Percentiles rank a stretch among this genome's conserved stretches.
These are phyloP conservation scores for Creontiades dilutus DNA, from an alignment of 2,888 invertebrate species.

Conservation along the genomic window DNA sequence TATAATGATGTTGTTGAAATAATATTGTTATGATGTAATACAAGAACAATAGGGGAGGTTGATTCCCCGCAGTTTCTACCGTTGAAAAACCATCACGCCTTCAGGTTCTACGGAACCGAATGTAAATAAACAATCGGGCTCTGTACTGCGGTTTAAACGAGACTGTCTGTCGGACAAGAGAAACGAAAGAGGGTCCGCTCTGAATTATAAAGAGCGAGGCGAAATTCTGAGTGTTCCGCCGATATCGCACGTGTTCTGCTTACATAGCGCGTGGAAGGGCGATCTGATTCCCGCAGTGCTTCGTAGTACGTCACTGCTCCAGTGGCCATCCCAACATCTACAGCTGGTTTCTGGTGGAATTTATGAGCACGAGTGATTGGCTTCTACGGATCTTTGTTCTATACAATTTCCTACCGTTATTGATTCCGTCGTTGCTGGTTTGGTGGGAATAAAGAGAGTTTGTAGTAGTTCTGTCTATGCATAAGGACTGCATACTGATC, in stretches of 20 bases:
- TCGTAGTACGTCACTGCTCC: background rate
- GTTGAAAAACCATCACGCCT: too few species aligned
- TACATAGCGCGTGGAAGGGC: slow-evolving; percentile 2
- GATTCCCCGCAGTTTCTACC: too few species aligned
- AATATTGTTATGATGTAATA: too few species aligned
- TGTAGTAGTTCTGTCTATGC: too few species aligned
- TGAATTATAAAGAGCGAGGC: slow-evolving; percentile 57
- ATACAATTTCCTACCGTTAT: too few species aligned
- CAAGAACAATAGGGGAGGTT: too few species aligned
- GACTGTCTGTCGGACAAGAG: slow-evolving; percentile 23
- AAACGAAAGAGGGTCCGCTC: slow-evolving; percentile 46
- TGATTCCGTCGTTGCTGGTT: too few species aligned
- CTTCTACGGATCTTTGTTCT: too few species aligned
- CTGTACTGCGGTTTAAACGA: slow-evolving; percentile 26
- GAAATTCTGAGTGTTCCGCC: slow-evolving; percentile 43
- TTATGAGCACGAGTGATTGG: background rate
- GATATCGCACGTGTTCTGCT: slow-evolving; percentile 56
- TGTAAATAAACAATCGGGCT: slow-evolving; percentile 26
- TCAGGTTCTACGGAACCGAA: background rate
- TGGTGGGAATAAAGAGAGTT: too few species aligned
- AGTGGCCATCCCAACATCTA: background rate
- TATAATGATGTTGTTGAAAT: too few species aligned
- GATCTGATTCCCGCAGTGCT: slow-evolving; percentile 13
- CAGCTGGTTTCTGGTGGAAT: background rate
- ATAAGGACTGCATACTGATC: too few species aligned